A percentile compares a stretch with the other conserved stretches of the same genome.
Evolutionary conservation across 2,888 invertebrate species (phyloP).

Genomic region (Clitarchus hookeri): DNA sequence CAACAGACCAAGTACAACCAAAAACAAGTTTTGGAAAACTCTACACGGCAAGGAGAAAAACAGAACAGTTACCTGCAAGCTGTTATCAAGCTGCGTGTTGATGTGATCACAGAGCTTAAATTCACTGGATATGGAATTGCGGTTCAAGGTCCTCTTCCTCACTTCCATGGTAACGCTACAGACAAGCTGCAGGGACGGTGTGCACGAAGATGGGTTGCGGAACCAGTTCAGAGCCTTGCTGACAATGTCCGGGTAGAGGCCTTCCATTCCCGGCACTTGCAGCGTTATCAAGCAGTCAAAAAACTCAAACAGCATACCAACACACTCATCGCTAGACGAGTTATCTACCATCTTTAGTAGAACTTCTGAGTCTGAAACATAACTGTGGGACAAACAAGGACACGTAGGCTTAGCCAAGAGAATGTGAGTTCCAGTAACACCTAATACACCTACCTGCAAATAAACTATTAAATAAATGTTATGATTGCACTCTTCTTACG

Average conservation of each 20-base stretch:
- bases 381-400: constrained; percentile 47
- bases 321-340: constrained; percentile 55
- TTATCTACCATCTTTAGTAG: constrained; percentile 41
- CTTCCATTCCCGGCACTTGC: constrained; percentile 53
- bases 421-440: too few relatives aligned
- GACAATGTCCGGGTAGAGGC: constrained; percentile 54
- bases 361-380: constrained; percentile 52
- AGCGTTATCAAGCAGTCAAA: constrained; percentile 56
- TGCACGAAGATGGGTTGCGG: constrained; percentile 50
- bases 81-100: constrained; percentile 49
- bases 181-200: constrained; percentile 36
- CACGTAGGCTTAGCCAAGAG: too few relatives aligned
- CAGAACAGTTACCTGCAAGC: constrained; percentile 50
- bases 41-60: too few relatives aligned
- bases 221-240: constrained; percentile 58
- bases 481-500: too few relatives aligned
- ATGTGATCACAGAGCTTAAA: constrained; percentile 45
- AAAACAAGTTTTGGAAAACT: too few relatives aligned
- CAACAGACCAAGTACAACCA: too few relatives aligned
- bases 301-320: constrained; percentile 58
- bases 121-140: constrained; percentile 48
- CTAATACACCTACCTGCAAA: too few relatives aligned
- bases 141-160: constrained; percentile 36
- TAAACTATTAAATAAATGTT: too few relatives aligned
- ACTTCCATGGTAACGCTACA: constrained; percentile 29